phyloP scores from a whole-genome alignment of 2,888 invertebrate species.

The Drosophila barbarae region DNA sequence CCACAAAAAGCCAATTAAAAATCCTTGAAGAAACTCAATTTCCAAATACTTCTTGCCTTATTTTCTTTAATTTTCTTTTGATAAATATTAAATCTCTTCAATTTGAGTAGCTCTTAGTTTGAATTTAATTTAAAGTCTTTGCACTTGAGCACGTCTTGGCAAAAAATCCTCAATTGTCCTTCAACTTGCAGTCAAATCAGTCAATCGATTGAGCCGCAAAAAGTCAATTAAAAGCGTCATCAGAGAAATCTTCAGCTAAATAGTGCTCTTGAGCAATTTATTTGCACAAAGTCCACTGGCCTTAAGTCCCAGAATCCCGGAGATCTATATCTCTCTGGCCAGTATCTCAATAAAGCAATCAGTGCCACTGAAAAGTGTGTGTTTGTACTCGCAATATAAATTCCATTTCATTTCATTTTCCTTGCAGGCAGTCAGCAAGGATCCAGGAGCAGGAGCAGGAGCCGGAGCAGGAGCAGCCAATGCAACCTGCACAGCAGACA shows the following conservation, averaged over 20 bases:
- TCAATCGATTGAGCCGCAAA: slow-evolving; percentile 24
- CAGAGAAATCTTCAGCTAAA: slow-evolving; percentile 1
- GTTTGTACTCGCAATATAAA: slow-evolving; percentile 33
- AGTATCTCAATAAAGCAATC: slow-evolving; percentile 45
- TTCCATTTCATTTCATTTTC: slow-evolving; percentile 25
- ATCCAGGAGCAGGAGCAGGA: background rate
- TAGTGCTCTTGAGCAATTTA: slow-evolving; percentile 18
- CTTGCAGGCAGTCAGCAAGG: slow-evolving; percentile 19
- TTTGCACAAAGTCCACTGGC: background rate
- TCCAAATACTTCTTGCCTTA: background rate
- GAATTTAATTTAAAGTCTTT: background rate
- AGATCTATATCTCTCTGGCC: slow-evolving; percentile 12
- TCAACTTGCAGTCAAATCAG: slow-evolving; percentile 7
- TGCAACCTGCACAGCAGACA: slow-evolving; percentile 70
- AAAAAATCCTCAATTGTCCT: slow-evolving; percentile 1
- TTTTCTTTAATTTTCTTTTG: too few relatives aligned
- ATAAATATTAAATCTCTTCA: background rate
- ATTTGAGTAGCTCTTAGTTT: slow-evolving; percentile 2
- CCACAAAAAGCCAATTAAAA: background rate
- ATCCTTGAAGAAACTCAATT: background rate
- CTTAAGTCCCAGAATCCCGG: slow-evolving; percentile 18
- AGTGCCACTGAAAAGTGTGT: slow-evolving; percentile 30
- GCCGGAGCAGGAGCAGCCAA: slow-evolving; percentile 51
- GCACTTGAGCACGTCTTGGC: background rate
- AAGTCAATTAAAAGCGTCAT: slow-evolving; percentile 30